Evolutionary conservation across 2,797 vertebrate genomes (phyloP), one percentile per base, ranked within the genome.

Genomic region (Mus minutoides): DNA sequence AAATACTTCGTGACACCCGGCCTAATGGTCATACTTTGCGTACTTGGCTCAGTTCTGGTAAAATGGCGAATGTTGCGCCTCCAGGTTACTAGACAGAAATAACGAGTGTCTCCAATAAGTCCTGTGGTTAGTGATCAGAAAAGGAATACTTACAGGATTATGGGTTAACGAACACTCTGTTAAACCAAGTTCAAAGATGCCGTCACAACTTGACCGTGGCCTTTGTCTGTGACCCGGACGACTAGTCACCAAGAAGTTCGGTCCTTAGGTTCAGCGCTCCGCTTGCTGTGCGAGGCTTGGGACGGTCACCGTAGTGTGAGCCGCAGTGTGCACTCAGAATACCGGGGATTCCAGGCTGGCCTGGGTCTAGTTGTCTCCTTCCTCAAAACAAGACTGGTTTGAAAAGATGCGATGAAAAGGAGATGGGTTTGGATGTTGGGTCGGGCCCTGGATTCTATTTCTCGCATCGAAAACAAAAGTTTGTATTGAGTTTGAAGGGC

Each of bases 141-240:
- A 58, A 62, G 19, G 6, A 43, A 34, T 80, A 91, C 88, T 91
- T 76, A 75, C 94, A 5, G 34, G 34, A 52, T 52, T 14, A 4
- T 6, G 0, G 17, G 17, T 12, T 29, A 58, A 4, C 0, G 31
- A 34, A 7, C 4, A 6, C 31, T 13, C 34, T 34, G 54, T 34
- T 79, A 54, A 79, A 16, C 11, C 49, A n/a, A 3, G 34, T 34
- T n/a, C 78, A 24, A 54, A 79, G 52, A 56, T 2, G 31, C 19
- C 13, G 2, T 62, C 16, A 17, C 4, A 26, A 16, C 6, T 9
- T 5, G 29, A 4, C 3, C 2, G 16, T 52, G 2, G 13, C n/a
- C 26, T 5, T 13, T 10, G 17, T 21, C n/a, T 0, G 34, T 26
- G 22, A 34, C 26, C 93, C 83, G 54, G 89, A 87, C 91, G 89